Evolutionary conservation across 2,888 invertebrate genomes (phyloP).

Genomic region (Brachylomia viminalis): DNA sequence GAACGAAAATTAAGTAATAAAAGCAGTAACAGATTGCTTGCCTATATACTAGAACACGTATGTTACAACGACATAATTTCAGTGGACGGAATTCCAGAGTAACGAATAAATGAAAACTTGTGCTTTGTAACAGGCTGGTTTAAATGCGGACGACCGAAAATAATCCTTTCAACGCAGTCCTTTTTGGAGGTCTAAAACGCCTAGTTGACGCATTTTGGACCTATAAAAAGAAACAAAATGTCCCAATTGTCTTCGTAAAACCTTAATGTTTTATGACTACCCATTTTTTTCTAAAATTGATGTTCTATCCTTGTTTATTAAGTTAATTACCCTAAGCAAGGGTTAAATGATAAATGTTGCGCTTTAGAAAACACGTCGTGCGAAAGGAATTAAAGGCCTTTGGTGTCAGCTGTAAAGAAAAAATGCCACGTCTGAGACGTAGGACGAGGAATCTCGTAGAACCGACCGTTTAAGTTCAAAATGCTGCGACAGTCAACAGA

Average conservation of each 20-base stretch:
- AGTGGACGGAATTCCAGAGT: conserved; percentile 19
- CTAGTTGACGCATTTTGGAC: conserved; percentile 52
- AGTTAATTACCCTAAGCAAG: conserved; percentile 81
- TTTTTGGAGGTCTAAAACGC: conserved; percentile 43
- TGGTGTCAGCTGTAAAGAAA: conserved; percentile 77
- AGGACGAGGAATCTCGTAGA: conserved; percentile 61
- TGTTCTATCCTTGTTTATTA: conserved; percentile 71
- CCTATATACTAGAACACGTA: conserved; percentile 11
- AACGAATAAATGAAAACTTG: conserved; percentile 57
- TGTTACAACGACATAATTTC: conserved; percentile 24
- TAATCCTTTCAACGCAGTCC: conserved; percentile 29
- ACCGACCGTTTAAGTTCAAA: neutral
- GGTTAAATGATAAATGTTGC: conserved; percentile 82
- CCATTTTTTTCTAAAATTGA: conserved; percentile 71
- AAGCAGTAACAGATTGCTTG: conserved; percentile 25
- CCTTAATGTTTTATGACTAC: conserved; percentile 70
- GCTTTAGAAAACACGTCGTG: conserved; percentile 82
- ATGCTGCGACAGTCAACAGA: neutral
- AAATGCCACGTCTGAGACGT: conserved; percentile 69
- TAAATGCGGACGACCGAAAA: conserved; percentile 27
- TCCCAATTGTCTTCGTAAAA: conserved; percentile 69
- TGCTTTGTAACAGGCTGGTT: conserved; percentile 10
- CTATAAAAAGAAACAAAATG: conserved; percentile 50
- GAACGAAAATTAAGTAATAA: conserved; percentile 9
- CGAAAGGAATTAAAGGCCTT: conserved; percentile 79